phyloP scores from a whole-genome alignment of 2,888 invertebrate species.

The Exocentrus adspersus region DNA sequence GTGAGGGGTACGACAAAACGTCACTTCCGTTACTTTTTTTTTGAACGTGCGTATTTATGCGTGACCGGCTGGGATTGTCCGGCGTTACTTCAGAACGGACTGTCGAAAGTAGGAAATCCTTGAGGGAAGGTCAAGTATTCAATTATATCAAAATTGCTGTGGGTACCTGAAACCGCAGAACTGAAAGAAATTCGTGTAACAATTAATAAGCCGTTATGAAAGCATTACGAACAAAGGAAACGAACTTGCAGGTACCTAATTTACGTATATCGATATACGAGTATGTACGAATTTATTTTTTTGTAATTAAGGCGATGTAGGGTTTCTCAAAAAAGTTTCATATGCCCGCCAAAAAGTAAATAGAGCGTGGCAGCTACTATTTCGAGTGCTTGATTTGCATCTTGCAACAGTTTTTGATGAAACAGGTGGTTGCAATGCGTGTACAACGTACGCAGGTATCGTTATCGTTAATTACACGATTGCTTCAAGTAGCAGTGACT shows the following conservation, averaged over 20 bases:
- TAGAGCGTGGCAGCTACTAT: slow-evolving; percentile 38
- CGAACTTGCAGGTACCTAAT: not conserved
- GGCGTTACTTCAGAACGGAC: not conserved
- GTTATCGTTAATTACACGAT: not conserved
- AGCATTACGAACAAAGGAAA: not conserved
- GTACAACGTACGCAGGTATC: not conserved
- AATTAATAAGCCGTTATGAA: not conserved
- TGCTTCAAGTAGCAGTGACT: not conserved
- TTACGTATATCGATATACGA: not conserved
- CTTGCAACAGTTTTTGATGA: not conserved
- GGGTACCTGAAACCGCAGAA: not conserved
- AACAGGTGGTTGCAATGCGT: not conserved
- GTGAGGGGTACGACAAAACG: not conserved
- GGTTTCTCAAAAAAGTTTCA: not conserved
- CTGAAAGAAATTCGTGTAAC: not conserved
- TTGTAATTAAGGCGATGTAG: not conserved
- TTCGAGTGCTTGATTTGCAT: slow-evolving; percentile 25
- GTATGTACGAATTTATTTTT: not conserved
- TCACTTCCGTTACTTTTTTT: not conserved
- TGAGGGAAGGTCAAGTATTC: not conserved
- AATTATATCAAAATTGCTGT: not conserved
- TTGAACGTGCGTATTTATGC: not conserved
- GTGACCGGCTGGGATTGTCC: not conserved
- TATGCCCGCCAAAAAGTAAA: slow-evolving; percentile 6
- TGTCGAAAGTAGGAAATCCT: not conserved